Percentiles rank a stretch among this genome's conserved stretches.
phyloP scores from a whole-genome alignment of 2,113 vertebrate genomes.

The Leptocoma aspasia region DNA sequence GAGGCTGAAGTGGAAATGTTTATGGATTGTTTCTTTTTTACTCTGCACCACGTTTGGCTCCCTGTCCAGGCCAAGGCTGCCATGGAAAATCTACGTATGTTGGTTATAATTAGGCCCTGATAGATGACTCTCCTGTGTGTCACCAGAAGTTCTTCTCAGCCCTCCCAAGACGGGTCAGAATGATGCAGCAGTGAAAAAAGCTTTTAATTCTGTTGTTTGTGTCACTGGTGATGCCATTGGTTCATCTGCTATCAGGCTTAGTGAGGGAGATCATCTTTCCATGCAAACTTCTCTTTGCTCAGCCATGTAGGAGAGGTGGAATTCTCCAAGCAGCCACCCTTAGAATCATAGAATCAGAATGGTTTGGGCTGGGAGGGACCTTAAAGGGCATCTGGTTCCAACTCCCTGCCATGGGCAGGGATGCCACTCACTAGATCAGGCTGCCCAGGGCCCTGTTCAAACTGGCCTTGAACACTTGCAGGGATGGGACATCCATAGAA shows the following conservation, averaged over 20 bases:
- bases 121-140: background rate
- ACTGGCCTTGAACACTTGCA: background rate
- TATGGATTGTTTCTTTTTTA: conserved; percentile 4
- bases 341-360: background rate
- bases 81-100: conserved; percentile 5
- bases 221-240: background rate
- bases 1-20: conserved; percentile 15
- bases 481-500: background rate
- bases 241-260: accelerated
- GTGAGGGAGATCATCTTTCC: background rate
- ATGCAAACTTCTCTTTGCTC: background rate
- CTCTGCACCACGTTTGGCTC: background rate
- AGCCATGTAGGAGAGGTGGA: background rate
- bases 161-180: background rate
- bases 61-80: background rate
- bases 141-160: background rate
- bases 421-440: background rate
- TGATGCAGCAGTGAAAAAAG: background rate
- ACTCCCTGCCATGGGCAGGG: background rate
- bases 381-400: background rate
- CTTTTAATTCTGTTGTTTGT: background rate
- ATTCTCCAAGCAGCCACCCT: background rate
- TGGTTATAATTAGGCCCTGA: conserved; percentile 47
- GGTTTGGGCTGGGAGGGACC: background rate
- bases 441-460: background rate